Base-by-base conservation (phyloP, 2,888 invertebrate species). In the Leucophora obtusa region DNA sequence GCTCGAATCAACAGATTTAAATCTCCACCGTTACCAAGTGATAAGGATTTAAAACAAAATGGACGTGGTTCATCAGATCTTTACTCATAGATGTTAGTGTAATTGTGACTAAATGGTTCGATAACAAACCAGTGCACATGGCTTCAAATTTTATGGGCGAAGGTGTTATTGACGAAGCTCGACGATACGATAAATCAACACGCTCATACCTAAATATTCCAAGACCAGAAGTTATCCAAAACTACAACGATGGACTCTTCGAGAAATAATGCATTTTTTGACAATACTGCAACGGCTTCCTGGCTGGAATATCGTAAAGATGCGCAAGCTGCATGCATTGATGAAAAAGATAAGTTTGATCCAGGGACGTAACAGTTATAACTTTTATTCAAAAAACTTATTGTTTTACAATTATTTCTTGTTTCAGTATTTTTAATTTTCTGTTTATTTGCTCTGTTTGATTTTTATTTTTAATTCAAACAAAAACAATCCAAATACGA, bases 141-240 rank as follows among this genome's bases (percentile, higher is more conserved):
- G 54, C 54, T 54, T 54, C 54, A 18, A 54, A 54, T 54, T 54
- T 54, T 8, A 21, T 54, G 17, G 54, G 54, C 17, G 14, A 17
- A 54, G 54, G 54, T 18, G 18, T 54, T 18, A 14, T 14, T 17
- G 54, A 54, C 14, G 18, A 54, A 54, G 18, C 8, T 18, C 6
- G n/a, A 28, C 18, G 54, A 7, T 54, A 18, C 14, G 54, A 54
- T 7, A 54, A 54, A 54, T 2, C 18, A 17, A 18, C 38, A 33
- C 4, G 8, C 4, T 6, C 33, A 33, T 33, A 33, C 33, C 33
- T 33, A 33, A 33, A 33, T 8, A 33, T 33, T 33, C 33, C 33
- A 33, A 33, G 33, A 33, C 33, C 33, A 33, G 33, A 33, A 33
- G 33, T 38, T 38, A 10, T 38, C 2, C 6, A 38, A 10, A 10